Evolutionary conservation across 2,888 invertebrate genomes (phyloP), one percentile per base, ranked within the genome.

Genomic region (Eupithecia abbreviata): DNA sequence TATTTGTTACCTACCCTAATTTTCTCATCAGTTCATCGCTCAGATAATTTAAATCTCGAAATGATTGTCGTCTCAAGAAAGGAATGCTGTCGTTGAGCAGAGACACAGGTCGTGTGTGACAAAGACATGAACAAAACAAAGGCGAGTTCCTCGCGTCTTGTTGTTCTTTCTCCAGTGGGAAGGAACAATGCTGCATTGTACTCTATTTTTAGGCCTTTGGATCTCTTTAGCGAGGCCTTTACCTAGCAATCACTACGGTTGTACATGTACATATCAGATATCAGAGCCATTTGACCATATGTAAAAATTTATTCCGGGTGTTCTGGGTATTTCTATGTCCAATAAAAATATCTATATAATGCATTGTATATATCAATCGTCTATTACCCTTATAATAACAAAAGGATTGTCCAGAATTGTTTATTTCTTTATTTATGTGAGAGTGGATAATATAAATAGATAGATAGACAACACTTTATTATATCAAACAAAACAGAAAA

Each of bases 131-230:
- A 49, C 55, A 70, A 73, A 71, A 84, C 85, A 86, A 87, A 85
- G 82, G 80, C 81, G 83, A 83, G 84, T 86, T 86, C 71, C 73
- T 49, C 65, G 69, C 55, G 68, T 79, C 76, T 80, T 82, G 82
- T 85, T 84, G 82, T 85, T 84, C 66, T 82, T 82, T 77, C 62
- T 30, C 81, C 81, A 71, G 72, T 77, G 78, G 78, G 77, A 72
- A 76, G 73, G 73, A 77, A 84, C 84, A 85, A 85, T 82, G 79
- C 72, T 58, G 47, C 77, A 76, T 74, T 76, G 71, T 76, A 69
- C 62, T 71, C 62, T 77, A 76, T 70, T 77, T 77, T 71, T 73
- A 69, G 30, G 43, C 62, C 62, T 67, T 49, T 15, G 66, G 42
- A 66, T 66, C 42, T 66, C 42, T 13, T 42, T 42, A 66, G 62